Base-by-base conservation (phyloP, 2,797 vertebrate genomes). In the Eospalax fontanierii region DNA sequence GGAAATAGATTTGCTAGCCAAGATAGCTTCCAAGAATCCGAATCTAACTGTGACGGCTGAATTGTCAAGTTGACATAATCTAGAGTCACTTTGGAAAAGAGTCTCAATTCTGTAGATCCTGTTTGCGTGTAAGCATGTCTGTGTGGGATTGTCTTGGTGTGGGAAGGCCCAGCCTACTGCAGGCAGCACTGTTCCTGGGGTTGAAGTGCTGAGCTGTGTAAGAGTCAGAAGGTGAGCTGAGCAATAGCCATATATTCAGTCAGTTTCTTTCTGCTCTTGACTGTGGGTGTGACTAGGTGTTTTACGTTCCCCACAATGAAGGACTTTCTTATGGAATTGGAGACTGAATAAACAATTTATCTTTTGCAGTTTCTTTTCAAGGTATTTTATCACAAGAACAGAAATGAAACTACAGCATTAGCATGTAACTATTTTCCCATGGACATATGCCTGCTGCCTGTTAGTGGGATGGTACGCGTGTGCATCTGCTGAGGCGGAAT, bases 1-100 rank as follows among this genome's bases (percentile, higher is more conserved):
- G 35, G 50, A 94, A 93, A 46, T 63, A 61, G 28, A 61, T 70
- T 50, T 12, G 35, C 65, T 68, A 79, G 21, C 3, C 59, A 81
- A 74, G 71, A 33, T 82, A 8, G 63, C 28, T 89, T 83, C 66
- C 26, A 93, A 75, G 22, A 63, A 83, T 88, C 85, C 73, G 78
- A 83, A 61, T 57, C 83, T 30, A 63, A 66, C n/a, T 30, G 24
- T 86, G n/a, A 26, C 18, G 2, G 5, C 33, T 33, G 33, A 22
- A 30, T 19, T 21, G 22, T 71, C 22, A 71, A n/a, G 22, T 54
- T 85, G 54, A 50, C n/a, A 70, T 35, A 19, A 43, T 46, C 40
- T 66, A 66, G 28, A 66, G 50, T 57, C 22, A 38, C 66, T 9
- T 19, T 22, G 15, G 22, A 85, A 35, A 46, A 54, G 15, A n/a